Evolutionary conservation across 2,888 invertebrate species (phyloP), one percentile per base, ranked within the genome.

Genomic region (Smittia aterrima): DNA sequence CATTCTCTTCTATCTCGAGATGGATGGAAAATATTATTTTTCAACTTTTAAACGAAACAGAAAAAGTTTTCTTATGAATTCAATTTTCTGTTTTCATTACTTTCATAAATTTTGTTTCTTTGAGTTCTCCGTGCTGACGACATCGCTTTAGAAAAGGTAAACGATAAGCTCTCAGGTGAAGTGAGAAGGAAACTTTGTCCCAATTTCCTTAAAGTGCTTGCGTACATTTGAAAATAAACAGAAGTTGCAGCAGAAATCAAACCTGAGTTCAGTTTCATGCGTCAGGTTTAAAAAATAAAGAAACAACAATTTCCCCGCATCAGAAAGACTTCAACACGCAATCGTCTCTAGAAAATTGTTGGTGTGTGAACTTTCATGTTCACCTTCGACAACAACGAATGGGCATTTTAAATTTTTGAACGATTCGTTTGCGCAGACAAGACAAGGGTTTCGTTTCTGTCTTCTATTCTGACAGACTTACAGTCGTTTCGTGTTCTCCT

Each of bases 281-380:
- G 3, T 32, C 32, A 32, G 3, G 32, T 9, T 32, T 9, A 32
- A 32, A 32, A 3, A 32, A 32, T n/a, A n/a, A n/a, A n/a, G n/a
- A n/a, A n/a, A n/a, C n/a, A n/a, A n/a, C n/a, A n/a, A n/a, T n/a
- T n/a, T 32, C 32, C 32, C 32, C 25, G 64, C 58, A 64, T 16
- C 16, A 20, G 27, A 25, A 27, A 64, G 22, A 64, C 64, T 64
- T 20, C n/a, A n/a, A 25, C 66, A 66, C 66, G 66, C 66, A 66
- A 66, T 66, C 16, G 66, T 66, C 66, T 66, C 32, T 38, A 25
- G 25, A 16, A 64, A 27, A 64, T 25, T 64, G 64, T 64, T 64
- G 64, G 64, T 64, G 64, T 64, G 64, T 64, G 64, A 64, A 64
- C 64, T 64, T 58, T 58, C 18, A 27, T 64, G 64, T 64, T 64